Percentiles rank a stretch among this genome's conserved stretches.
These are phyloP conservation scores for Sula dactylatra DNA, from an alignment of 2,113 vertebrate genomes.

Conservation along the genomic window DNA sequence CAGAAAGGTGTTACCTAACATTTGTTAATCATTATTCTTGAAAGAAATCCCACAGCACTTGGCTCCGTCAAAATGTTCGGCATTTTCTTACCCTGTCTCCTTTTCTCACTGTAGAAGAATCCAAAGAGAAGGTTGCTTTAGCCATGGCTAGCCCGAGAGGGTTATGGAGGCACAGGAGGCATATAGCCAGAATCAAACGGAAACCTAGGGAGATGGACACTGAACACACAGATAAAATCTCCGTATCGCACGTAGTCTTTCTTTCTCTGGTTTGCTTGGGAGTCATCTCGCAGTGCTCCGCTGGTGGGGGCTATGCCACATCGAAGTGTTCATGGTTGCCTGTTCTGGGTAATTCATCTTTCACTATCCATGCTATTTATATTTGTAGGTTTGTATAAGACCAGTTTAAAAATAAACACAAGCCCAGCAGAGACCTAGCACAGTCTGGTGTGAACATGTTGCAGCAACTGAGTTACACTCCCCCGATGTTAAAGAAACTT, in stretches of 20 bases:
- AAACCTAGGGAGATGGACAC: neutral
- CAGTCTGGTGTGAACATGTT: neutral
- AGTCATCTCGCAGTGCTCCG: neutral
- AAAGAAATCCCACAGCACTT: neutral
- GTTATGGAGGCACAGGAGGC: neutral
- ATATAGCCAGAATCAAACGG: neutral
- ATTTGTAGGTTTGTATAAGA: neutral
- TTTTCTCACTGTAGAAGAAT: neutral
- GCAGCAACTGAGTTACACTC: neutral
- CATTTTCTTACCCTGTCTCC: neutral
- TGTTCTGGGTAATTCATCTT: neutral
- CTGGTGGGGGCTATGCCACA: neutral
- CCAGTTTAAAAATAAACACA: neutral
- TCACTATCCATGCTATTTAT: neutral
- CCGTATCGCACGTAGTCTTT: fast-evolving
- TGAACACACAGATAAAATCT: neutral
- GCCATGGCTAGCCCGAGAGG: neutral
- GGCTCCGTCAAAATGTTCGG: neutral
- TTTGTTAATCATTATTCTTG: slow-evolving; percentile 1
- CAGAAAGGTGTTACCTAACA: neutral
- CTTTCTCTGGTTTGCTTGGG: neutral
- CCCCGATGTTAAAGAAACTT: fast-evolving
- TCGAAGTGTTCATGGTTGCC: neutral
- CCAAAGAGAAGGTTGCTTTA: neutral
- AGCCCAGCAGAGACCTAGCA: neutral